Percentiles rank a stretch among this genome's conserved stretches.
phyloP scores from a whole-genome alignment of 2,797 vertebrate species.

The Pelodytes ibericus region DNA sequence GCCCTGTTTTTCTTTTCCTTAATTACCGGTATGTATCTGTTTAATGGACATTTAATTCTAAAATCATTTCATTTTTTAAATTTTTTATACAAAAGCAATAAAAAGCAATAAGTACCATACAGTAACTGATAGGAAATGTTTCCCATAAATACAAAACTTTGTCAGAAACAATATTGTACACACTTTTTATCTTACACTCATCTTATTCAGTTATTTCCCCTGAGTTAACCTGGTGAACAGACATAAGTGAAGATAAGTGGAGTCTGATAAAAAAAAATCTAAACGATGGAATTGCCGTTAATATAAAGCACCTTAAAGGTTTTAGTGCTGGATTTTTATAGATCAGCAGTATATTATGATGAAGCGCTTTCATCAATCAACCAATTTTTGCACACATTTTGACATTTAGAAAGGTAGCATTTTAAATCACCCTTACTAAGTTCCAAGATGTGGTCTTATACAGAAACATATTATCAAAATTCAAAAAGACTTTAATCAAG shows the following conservation, averaged over 20 bases:
- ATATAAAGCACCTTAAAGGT: background rate
- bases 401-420: background rate
- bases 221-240: background rate
- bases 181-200: too few species aligned
- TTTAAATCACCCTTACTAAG: background rate
- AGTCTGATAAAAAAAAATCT: too few species aligned
- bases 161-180: too few species aligned
- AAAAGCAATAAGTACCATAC: too few species aligned
- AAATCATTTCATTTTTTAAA: too few species aligned
- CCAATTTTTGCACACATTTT: background rate
- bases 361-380: background rate
- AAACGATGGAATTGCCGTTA: background rate
- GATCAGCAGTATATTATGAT: background rate
- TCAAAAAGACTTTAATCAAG: background rate
- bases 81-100: too few species aligned
- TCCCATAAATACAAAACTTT: too few species aligned
- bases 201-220: background rate
- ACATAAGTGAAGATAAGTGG: background rate
- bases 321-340: background rate
- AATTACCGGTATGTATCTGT: too few species aligned
- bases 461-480: too few species aligned
- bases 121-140: too few species aligned
- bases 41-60: too few species aligned
- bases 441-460: background rate
- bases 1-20: too few species aligned